A percentile compares a stretch with the other conserved stretches of the same genome.
Evolutionary conservation across 2,113 vertebrate genomes (phyloP).

Genomic region (Heptranchias perlo): DNA sequence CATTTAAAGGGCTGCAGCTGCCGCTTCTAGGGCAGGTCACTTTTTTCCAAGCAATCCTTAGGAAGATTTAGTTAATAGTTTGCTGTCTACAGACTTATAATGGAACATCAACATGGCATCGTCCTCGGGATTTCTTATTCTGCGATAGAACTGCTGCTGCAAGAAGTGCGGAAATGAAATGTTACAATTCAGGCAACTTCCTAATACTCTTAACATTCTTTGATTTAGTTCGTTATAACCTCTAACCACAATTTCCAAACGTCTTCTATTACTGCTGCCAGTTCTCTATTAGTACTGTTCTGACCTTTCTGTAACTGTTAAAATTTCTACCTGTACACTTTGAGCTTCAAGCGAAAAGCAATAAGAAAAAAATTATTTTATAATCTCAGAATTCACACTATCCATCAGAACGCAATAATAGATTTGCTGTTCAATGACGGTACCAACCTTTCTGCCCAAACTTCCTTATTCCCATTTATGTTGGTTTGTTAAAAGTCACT

Average conservation of each 20-base stretch:
- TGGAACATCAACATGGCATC: neutral
- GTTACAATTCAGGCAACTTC: neutral
- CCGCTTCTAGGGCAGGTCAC: neutral
- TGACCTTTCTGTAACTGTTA: neutral
- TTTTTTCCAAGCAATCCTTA: neutral
- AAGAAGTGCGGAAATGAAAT: neutral
- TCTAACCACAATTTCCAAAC: neutral
- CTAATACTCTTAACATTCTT: neutral
- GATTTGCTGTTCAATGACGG: too few species aligned
- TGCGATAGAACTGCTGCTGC: neutral
- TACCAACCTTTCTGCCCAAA: too few species aligned
- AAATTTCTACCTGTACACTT: neutral
- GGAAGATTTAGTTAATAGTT: neutral
- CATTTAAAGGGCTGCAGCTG: neutral
- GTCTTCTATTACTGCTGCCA: neutral
- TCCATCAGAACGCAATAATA: too few species aligned
- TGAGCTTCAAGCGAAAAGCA: neutral
- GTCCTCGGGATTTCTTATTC: neutral
- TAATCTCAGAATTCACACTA: neutral
- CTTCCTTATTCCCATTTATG: too few species aligned
- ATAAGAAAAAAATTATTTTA: neutral
- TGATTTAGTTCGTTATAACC: neutral
- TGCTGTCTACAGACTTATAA: neutral
- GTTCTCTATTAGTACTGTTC: neutral
- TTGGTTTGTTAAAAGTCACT: too few species aligned